Percentiles rank a stretch among this genome's conserved stretches.
phyloP scores from a whole-genome alignment of 37 sponge, comb jelly and placozoan genomes.

The Dysidea cf. avara region DNA sequence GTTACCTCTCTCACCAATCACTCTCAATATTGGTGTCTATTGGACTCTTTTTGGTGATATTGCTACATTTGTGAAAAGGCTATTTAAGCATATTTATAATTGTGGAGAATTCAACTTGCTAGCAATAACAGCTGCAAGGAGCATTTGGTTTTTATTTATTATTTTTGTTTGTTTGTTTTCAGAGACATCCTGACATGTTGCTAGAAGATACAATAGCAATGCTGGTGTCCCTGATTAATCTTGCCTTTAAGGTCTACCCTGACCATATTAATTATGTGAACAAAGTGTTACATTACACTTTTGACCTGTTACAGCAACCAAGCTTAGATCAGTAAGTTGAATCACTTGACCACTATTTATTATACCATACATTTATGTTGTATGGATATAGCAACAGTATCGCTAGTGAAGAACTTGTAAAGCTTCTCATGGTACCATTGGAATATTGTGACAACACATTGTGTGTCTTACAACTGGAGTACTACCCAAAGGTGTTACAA shows the following conservation, averaged over 20 bases:
- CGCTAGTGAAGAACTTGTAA: constrained; percentile 59
- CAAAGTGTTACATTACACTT: constrained; percentile 70
- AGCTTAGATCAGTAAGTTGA: constrained; percentile 32
- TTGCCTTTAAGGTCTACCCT: constrained; percentile 94
- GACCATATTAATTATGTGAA: constrained; percentile 87
- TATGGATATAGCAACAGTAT: constrained; percentile 40
- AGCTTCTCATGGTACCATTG: constrained; percentile 80
- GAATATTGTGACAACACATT: constrained; percentile 86
- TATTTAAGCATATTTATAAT: too few species aligned
- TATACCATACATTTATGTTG: too few species aligned
- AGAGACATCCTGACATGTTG: constrained; percentile 82
- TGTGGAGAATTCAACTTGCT: too few species aligned
- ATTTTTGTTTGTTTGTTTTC: too few species aligned
- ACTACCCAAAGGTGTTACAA: constrained; percentile 50
- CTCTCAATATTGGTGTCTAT: too few species aligned
- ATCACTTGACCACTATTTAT: too few species aligned
- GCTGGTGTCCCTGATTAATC: constrained; percentile 82
- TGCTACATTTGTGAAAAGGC: too few species aligned
- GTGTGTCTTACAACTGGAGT: constrained; percentile 79
- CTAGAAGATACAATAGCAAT: constrained; percentile 85
- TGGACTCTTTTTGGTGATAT: too few species aligned
- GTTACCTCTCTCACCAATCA: too few species aligned
- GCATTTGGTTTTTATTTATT: too few species aligned
- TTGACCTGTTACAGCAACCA: constrained; percentile 59
- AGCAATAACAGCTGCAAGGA: too few species aligned